phyloP scores from a whole-genome alignment of 2,113 vertebrate species.

The Pelmatolapia mariae region DNA sequence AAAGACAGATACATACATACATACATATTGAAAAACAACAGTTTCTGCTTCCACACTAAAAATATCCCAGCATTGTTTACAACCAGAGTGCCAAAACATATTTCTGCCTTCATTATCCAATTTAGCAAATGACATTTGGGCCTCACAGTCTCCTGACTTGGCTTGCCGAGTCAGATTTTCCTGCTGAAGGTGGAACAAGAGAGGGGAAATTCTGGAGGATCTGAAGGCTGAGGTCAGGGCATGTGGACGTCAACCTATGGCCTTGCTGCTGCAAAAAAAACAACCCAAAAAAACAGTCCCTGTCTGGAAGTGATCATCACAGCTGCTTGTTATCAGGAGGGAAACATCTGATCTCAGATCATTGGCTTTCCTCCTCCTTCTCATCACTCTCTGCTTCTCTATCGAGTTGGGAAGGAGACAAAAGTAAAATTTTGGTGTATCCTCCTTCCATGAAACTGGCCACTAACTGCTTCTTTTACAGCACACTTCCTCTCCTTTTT shows the following conservation, averaged over 20 bases:
- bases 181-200: background rate
- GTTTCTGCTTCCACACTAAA: background rate
- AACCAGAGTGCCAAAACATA: constrained; percentile 24
- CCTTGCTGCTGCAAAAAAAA: constrained; percentile 1
- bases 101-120: constrained; percentile 41
- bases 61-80: constrained; percentile 48
- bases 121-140: constrained; percentile 65
- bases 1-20: background rate
- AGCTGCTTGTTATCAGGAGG: constrained; percentile 51
- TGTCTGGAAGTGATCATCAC: constrained; percentile 48
- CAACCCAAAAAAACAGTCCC: background rate
- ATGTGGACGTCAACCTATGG: constrained; percentile 31
- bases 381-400: background rate
- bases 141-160: constrained; percentile 54
- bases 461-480: constrained; percentile 44
- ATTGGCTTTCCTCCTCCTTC: background rate
- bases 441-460: constrained; percentile 19
- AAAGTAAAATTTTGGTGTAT: constrained; percentile 30
- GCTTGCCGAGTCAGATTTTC: background rate
- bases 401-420: constrained; percentile 1
- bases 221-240: constrained; percentile 13
- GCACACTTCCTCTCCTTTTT: constrained; percentile 38
- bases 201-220: background rate
- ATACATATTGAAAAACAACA: background rate
- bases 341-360: constrained; percentile 65